Percentiles rank a stretch among this genome's conserved stretches.
phyloP scores from a whole-genome alignment of 1,140 invertebrate genomes.

The Drosophila nikananu region DNA sequence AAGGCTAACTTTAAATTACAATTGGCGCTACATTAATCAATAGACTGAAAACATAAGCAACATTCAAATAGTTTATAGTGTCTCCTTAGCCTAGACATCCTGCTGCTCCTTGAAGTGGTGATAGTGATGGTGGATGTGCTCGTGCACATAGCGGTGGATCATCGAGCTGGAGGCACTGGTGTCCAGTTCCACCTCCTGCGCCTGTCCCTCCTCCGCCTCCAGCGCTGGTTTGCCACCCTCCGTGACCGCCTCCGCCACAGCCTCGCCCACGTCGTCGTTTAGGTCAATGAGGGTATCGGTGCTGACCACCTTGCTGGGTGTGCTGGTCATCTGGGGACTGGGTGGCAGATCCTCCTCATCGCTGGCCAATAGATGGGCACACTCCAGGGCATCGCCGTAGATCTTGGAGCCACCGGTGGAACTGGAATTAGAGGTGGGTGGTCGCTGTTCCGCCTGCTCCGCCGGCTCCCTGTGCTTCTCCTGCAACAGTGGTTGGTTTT shows the following conservation, averaged over 20 bases:
- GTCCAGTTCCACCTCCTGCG: slow-evolving; percentile 85
- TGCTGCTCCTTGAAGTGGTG: slow-evolving; percentile 89
- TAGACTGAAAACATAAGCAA: slow-evolving; percentile 70
- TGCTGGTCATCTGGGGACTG: slow-evolving; percentile 65
- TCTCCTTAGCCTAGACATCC: slow-evolving; percentile 50
- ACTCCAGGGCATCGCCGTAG: slow-evolving; percentile 76
- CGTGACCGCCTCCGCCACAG: slow-evolving; percentile 67
- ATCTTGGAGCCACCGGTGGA: slow-evolving; percentile 60
- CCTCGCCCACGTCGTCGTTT: slow-evolving; percentile 72
- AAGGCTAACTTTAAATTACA: slow-evolving; percentile 68
- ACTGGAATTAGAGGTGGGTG: slow-evolving; percentile 58
- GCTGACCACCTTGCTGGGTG: slow-evolving; percentile 70
- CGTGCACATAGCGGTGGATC: slow-evolving; percentile 89
- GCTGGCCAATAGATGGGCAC: slow-evolving; percentile 76
- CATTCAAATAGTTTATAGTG: slow-evolving; percentile 52
- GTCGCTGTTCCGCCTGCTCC: slow-evolving; percentile 41
- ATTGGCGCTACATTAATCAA: slow-evolving; percentile 73
- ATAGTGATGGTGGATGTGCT: slow-evolving; percentile 94
- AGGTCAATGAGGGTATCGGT: slow-evolving; percentile 72
- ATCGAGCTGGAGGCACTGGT: slow-evolving; percentile 81
- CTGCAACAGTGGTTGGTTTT: slow-evolving; percentile 31
- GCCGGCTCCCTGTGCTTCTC: slow-evolving; percentile 39
- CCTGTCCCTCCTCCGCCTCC: slow-evolving; percentile 51
- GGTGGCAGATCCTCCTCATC: slow-evolving; percentile 76
- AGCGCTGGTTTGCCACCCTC: slow-evolving; percentile 36